Base-by-base conservation (phyloP, 2,888 invertebrate genomes). In the Dryocosmus kuriphilus region DNA sequence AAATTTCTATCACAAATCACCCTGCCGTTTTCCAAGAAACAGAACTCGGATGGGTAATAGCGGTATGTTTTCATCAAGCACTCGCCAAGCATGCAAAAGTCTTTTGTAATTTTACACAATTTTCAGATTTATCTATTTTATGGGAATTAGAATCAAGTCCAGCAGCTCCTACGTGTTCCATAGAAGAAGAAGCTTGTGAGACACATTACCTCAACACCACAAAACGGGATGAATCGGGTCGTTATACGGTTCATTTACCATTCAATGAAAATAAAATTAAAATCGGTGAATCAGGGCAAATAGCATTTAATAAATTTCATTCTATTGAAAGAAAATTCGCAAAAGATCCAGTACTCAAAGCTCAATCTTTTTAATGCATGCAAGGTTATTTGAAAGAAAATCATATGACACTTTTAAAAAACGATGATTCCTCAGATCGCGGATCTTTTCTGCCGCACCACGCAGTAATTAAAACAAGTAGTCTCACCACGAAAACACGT, bases 241-340 rank as follows among this genome's bases (percentile, higher is more conserved):
- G 7, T 5, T 62, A 62, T 16, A 62, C n/a, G 14, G 62, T 62
- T 1, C 4, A 4, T 16, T 30, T 62, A 19, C 32, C 32, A 4
- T 62, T 32, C 27, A 62, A 62, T 32, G 62, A 62, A 62, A 62
- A 35, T 6, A 62, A 62, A 22, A 22, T n/a, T n/a, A 22, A 57
- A 57, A 22, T 57, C 5, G 57, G 57, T 5, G 22, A n/a, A 9
- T 57, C 57, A 4, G 22, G 57, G 9, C 11, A n/a, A n/a, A n/a
- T 22, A 24, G 57, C 24, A 22, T n/a, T 57, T 9, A n/a, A 22
- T 9, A n/a, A 22, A 22, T 57, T 57, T n/a, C 57, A 57, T 24
- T 57, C 9, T 57, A 2, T 57, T 2, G 24, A 57, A 22, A 57
- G n/a, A n/a, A n/a, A n/a, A n/a, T n/a, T n/a, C n/a, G n/a, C n/a